Conservation (phyloP, 2,797 vertebrate species). For the Loriculus beryllinus region DNA sequence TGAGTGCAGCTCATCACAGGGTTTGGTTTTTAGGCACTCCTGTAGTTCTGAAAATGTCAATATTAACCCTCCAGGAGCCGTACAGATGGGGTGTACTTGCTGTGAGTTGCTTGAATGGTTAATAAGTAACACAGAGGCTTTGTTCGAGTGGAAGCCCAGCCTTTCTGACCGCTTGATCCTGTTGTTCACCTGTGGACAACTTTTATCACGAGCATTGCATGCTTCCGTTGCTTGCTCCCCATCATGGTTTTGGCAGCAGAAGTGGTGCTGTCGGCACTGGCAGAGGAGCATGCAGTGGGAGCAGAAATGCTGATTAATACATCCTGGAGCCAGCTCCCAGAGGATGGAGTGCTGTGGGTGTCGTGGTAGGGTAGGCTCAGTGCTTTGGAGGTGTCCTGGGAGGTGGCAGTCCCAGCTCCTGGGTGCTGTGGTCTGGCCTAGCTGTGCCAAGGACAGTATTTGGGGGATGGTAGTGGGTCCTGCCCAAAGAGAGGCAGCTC, state of each 20-base stretch:
- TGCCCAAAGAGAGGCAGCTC: accelerated
- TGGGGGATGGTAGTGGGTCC: accelerated
- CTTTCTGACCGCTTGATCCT: not conserved
- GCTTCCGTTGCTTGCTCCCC: accelerated
- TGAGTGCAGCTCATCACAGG: not conserved
- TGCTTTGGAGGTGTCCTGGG: accelerated
- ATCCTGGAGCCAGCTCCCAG: not conserved
- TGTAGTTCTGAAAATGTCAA: not conserved
- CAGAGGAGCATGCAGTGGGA: accelerated
- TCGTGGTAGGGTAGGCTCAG: not conserved
- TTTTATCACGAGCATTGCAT: not conserved
- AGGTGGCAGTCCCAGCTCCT: not conserved
- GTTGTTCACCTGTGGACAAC: not conserved
- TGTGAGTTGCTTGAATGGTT: accelerated
- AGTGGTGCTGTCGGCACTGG: accelerated
- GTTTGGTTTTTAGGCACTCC: not conserved
- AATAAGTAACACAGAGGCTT: not conserved
- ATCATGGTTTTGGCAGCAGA: accelerated
- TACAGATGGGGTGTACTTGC: accelerated
- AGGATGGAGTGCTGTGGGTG: not conserved
- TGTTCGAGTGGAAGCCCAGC: accelerated
- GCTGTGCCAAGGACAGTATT: not conserved
- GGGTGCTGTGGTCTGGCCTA: accelerated
- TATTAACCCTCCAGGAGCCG: not conserved
- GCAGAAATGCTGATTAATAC: not conserved